Evolutionary conservation across 2,888 invertebrate genomes (phyloP), one percentile per base, ranked within the genome.

Genomic region (Lordiphosa andalusiaca): DNA sequence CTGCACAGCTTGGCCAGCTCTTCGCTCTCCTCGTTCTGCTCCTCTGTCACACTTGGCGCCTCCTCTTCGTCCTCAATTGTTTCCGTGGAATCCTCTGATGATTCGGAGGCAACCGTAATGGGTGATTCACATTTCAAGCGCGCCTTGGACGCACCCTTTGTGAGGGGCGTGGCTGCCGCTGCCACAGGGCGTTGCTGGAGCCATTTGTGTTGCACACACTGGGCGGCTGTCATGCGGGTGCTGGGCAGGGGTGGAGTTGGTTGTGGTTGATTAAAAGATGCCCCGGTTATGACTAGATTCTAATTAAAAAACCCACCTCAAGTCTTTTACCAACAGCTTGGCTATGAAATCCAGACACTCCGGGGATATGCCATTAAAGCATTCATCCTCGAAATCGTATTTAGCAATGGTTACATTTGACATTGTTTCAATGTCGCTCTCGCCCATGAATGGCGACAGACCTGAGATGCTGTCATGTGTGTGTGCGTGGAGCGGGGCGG

Each of bases 361-460:
- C 25, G 95, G 94, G 2, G 98, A 97, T 82, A 99, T 97, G 86
- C 95, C 95, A 80, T 95, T 94, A 90, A 99, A 99, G 58, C 97
- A 96, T 89, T 98, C 98, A 88, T 98, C 98, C 83, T 98, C 98
- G 89, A 96, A 99, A 91, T 99, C 98, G 90, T 97, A 99, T 88
- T 97, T 97, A 47, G 97, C 97, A 77, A 97, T 94, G 2, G 98
- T 98, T 30, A 99, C 98, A 89, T 99, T 99, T n/a, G 96, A 96
- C 95, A 99, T 97, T 6, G 99, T 99, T 90, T 98, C 98, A 76
- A 96, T 94, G 89, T 99, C 99, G 44, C 95, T 97, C 88, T 97
- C 96, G 1, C 99, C 99, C 96, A 99, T 97, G 91, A 99, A 99
- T 10, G 99, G 99, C 5, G 98, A 99, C 60, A 99, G 91, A 4